Evolutionary conservation across 2,888 invertebrate genomes (phyloP).

Genomic region (Alsophila aescularia): DNA sequence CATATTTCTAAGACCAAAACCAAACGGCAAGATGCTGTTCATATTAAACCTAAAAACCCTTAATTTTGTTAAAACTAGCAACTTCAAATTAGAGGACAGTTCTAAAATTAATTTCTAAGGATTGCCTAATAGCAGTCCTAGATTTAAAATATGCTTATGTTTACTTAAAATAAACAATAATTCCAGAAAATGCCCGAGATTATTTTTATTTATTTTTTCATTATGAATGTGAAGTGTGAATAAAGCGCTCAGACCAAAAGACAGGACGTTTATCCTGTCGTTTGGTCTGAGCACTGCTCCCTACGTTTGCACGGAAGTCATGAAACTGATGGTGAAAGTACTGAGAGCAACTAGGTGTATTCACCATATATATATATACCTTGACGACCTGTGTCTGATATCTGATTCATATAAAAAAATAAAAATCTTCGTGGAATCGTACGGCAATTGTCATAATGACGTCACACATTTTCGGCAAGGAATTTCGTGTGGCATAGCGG

Average conservation of each 20-base stretch:
- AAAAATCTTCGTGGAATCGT: no score
- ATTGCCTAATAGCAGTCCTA: slow-evolving; percentile 22
- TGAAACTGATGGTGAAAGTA: slow-evolving; percentile 25
- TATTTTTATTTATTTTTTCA: slow-evolving; percentile 3
- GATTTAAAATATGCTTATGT: slow-evolving; percentile 31
- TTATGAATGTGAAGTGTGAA: no score
- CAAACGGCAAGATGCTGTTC: no score
- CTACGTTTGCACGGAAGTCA: slow-evolving; percentile 23
- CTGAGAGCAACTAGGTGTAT: slow-evolving; percentile 18
- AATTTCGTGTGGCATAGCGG: no score
- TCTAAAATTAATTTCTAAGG: slow-evolving; percentile 14
- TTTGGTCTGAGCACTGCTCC: slow-evolving; percentile 22
- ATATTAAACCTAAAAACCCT: no score
- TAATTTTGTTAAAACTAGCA: slow-evolving; percentile 7
- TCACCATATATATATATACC: slow-evolving; percentile 30
- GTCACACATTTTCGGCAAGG: no score
- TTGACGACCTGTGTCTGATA: slow-evolving; percentile 27
- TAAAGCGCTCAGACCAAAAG: no score
- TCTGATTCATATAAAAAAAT: background rate
- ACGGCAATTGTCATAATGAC: no score
- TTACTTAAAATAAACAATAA: slow-evolving; percentile 3
- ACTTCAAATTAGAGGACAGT: slow-evolving; percentile 36
- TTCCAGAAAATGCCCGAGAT: slow-evolving; percentile 11
- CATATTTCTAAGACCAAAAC: slow-evolving; percentile 20
- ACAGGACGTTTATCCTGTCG: slow-evolving; percentile 16